Conservation (phyloP, 2,113 vertebrate species). For the Falco punctatus region DNA sequence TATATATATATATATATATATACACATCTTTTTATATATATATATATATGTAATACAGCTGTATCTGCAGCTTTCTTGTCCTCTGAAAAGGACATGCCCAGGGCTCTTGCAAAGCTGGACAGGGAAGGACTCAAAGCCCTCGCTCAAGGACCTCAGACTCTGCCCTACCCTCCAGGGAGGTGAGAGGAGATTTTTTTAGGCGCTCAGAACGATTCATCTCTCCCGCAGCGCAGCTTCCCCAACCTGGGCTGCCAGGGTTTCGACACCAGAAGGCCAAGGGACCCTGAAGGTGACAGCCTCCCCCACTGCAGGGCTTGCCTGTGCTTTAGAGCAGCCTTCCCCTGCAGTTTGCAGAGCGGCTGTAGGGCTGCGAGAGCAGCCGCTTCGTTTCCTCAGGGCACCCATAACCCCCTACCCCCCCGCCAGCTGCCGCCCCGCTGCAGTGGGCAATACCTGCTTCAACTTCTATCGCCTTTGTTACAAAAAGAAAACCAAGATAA, state of each 20-base stretch:
- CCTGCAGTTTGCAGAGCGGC: fast-evolving
- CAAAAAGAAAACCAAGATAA: neutral
- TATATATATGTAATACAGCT: neutral
- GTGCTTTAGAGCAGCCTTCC: neutral
- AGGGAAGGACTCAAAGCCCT: neutral
- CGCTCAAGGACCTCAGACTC: neutral
- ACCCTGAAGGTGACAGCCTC: neutral
- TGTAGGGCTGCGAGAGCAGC: fast-evolving
- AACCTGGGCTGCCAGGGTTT: neutral
- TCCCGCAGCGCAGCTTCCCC: neutral
- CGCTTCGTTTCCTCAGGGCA: neutral
- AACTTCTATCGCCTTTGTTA: neutral
- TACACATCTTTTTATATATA: neutral
- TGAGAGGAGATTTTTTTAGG: neutral
- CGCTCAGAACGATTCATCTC: neutral
- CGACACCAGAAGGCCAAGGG: neutral
- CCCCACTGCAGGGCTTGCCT: neutral
- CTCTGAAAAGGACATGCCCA: neutral
- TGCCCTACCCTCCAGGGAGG: fast-evolving
- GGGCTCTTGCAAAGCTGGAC: neutral
- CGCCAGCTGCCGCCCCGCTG: neutral
- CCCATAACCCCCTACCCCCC: neutral
- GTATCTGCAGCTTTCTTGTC: neutral
- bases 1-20: neutral
- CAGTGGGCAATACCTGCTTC: neutral